Conservation (phyloP, 2,113 vertebrate genomes). For the Brachirus orientalis region DNA sequence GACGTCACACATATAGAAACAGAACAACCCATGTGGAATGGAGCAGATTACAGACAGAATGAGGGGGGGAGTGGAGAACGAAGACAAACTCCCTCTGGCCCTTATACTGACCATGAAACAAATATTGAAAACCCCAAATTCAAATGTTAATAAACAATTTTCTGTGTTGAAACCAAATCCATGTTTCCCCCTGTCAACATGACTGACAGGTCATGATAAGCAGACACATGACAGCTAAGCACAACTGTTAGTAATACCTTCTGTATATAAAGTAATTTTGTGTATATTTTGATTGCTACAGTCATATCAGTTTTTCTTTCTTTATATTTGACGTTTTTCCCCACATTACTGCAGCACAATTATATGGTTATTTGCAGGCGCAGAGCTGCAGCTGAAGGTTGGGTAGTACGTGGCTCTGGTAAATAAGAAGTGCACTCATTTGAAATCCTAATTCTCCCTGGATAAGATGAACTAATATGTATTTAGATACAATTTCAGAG, state of each 20-base stretch:
- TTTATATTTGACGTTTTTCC: too few relatives aligned
- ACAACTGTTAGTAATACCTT: too few relatives aligned
- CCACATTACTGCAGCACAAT: too few relatives aligned
- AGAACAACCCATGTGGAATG: neutral
- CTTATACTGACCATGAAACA: slow-evolving; percentile 27
- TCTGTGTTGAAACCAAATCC: slow-evolving; percentile 30
- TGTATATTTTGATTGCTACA: too few relatives aligned
- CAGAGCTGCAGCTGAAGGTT: neutral
- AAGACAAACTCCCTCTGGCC: slow-evolving; percentile 38
- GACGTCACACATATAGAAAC: neutral
- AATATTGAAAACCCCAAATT: slow-evolving; percentile 45
- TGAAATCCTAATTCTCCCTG: neutral
- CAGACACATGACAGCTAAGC: too few relatives aligned
- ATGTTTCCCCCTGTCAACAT: slow-evolving; percentile 21
- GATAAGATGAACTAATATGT: neutral
- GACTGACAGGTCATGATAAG: too few relatives aligned
- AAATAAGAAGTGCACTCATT: neutral
- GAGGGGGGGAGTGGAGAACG: too few relatives aligned
- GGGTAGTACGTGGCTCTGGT: neutral
- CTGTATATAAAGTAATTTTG: too few relatives aligned
- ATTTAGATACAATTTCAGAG: too few relatives aligned
- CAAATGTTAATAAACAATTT: slow-evolving; percentile 57
- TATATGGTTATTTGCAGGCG: neutral
- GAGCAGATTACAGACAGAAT: slow-evolving; percentile 3
- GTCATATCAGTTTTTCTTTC: too few relatives aligned